A percentile compares a stretch with the other conserved stretches of the same genome.
phyloP scores from a whole-genome alignment of 2,113 vertebrate species.

The Callipepla californica region DNA sequence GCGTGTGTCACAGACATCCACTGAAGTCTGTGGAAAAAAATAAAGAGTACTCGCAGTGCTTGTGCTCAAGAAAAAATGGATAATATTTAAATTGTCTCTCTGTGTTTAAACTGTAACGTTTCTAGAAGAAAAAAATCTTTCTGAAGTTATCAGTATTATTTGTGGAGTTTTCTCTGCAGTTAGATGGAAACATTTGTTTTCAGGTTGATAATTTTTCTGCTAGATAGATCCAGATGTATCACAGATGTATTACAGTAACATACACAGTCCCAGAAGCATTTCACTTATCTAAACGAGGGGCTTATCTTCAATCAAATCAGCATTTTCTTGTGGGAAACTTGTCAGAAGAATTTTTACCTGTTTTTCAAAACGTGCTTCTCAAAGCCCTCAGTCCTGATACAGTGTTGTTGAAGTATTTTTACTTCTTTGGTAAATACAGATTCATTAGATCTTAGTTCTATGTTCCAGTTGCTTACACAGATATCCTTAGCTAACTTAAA shows the following conservation, averaged over 20 bases:
- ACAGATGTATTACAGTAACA: not conserved
- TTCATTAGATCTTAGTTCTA: slow-evolving; percentile 72
- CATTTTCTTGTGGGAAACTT: not conserved
- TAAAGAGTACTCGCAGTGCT: not conserved
- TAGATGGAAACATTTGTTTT: not conserved
- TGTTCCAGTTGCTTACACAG: slow-evolving; percentile 75
- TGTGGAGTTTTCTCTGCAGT: not conserved
- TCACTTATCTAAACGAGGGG: not conserved
- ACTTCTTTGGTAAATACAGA: slow-evolving; percentile 71
- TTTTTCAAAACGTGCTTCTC: not conserved
- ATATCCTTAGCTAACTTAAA: slow-evolving; percentile 76
- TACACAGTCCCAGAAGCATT: not conserved
- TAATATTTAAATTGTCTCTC: not conserved
- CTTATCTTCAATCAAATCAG: not conserved
- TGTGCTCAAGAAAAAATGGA: not conserved
- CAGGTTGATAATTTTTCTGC: not conserved
- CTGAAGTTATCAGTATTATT: not conserved
- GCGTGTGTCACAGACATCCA: rapidly evolving
- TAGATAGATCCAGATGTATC: not conserved
- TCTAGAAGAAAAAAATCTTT: not conserved
- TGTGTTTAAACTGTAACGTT: not conserved
- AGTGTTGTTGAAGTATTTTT: slow-evolving; percentile 23
- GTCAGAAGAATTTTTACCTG: not conserved
- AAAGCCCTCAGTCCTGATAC: not conserved
- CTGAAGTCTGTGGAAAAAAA: not conserved